phyloP scores from a whole-genome alignment of 1,140 invertebrate species.

The Monochamus saltuarius region DNA sequence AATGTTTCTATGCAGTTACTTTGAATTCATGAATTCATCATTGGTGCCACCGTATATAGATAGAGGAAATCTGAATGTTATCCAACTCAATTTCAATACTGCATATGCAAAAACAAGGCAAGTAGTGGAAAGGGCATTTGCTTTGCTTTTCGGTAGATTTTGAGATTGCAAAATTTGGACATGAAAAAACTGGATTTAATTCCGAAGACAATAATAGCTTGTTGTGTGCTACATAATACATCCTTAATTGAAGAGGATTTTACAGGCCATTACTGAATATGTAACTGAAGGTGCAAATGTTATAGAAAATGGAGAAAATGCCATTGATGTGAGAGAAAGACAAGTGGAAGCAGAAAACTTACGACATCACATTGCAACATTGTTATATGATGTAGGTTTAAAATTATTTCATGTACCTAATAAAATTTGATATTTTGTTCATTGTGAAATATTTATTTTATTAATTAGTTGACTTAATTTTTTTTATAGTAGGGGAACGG shows the following conservation, averaged over 20 bases:
- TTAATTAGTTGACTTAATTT: too few species aligned
- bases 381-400: too few species aligned
- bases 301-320: too few species aligned
- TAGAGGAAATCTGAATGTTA: constrained; percentile 16
- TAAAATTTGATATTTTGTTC: too few species aligned
- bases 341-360: too few species aligned
- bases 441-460: too few species aligned
- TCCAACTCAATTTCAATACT: constrained; percentile 16
- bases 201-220: constrained; percentile 15
- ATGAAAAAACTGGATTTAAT: constrained; percentile 24
- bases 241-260: constrained; percentile 15
- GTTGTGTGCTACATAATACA: constrained; percentile 20
- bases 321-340: too few species aligned
- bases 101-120: constrained; percentile 11
- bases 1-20: constrained; percentile 29
- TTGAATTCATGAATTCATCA: constrained; percentile 21
- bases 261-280: neutral
- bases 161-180: constrained; percentile 23
- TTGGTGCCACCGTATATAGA: constrained; percentile 27
- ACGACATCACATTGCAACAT: too few species aligned
- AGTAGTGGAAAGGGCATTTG: constrained; percentile 23
- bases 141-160: constrained; percentile 27
- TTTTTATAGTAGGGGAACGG: too few species aligned
- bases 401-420: too few species aligned
- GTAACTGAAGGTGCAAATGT: too few species aligned